phyloP scores from a whole-genome alignment of 2,113 vertebrate species.

The Sebastes schlegelii region DNA sequence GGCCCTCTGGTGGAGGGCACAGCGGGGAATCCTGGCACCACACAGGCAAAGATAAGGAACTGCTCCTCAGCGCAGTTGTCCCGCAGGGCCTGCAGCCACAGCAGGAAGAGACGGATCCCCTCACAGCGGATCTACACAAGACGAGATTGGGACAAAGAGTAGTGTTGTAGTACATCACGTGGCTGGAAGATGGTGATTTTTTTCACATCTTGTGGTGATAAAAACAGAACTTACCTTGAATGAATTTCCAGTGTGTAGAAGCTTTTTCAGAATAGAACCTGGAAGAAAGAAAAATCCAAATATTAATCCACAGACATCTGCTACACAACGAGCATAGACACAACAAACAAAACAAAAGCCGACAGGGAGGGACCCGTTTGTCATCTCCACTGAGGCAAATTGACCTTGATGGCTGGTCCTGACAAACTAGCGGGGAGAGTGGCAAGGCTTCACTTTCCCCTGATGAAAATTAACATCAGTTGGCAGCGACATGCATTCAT shows the following conservation, averaged over 20 bases:
- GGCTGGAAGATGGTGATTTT: background rate
- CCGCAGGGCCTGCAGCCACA: conserved; percentile 97
- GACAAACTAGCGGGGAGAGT: conserved; percentile 39
- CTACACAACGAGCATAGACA: conserved; percentile 2
- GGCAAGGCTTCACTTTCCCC: conserved; percentile 49
- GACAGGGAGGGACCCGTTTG: background rate
- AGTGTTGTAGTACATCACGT: background rate
- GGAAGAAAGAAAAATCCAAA: conserved; percentile 45
- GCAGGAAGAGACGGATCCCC: conserved; percentile 96
- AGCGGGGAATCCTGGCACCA: conserved; percentile 96
- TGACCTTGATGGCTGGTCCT: conserved; percentile 56
- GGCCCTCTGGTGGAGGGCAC: conserved; percentile 90
- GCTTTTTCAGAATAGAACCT: conserved; percentile 99
- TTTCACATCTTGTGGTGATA: background rate
- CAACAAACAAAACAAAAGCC: conserved; percentile 1
- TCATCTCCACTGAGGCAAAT: conserved; percentile 37
- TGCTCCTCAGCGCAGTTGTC: conserved; percentile 96
- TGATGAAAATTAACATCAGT: conserved; percentile 69
- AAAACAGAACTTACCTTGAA: conserved; percentile 88
- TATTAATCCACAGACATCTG: background rate
- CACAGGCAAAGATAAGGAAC: conserved; percentile 94
- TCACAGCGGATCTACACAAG: conserved; percentile 92
- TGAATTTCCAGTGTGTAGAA: conserved; percentile 99
- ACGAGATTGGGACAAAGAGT: background rate
- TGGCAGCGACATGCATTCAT: conserved; percentile 51